Evolutionary conservation across 1,140 invertebrate species (phyloP), one percentile per base, ranked within the genome.

Genomic region (Drosophila ogumai): DNA sequence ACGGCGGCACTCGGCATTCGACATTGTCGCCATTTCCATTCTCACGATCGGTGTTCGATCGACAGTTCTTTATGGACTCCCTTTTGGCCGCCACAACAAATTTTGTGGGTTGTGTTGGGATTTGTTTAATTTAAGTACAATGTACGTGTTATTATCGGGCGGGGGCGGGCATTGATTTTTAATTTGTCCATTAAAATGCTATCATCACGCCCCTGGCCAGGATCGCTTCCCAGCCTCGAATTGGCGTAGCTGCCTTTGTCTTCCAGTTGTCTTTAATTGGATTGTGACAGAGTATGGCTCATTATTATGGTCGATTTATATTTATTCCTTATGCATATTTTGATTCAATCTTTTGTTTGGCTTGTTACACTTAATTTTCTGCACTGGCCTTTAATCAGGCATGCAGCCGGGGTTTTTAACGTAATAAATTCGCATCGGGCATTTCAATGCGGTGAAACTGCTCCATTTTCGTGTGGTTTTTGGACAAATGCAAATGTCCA

Each of bases 21-120:
- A 69, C 85, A 90, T 90, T 85, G 85, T 81, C 86, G 85, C 86
- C 86, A 90, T 90, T 81, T 90, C 78, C 71, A 90, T 90, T 90
- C 85, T 90, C 85, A 90, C 85, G 85, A 90, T 90, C 85, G 86
- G 85, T 85, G 85, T 90, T 90, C 85, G 75, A 90, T 90, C 85
- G 81, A 86, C 86, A 85, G 86, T 85, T 81, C 73, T 82, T 82
- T 82, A 65, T 61, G 52, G 52, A 50, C 65, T 75, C 57, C 49
- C 60, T 59, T 40, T 43, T 10, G 54, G 49, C 34, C 31, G 32
- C 50, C 46, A 19, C 55, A 54, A 60, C 61, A 49, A 78, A 85
- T 88, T 76, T 76, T 69, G 60, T 36, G 52, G 32, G 34, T 55
- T 55, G 52, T 38, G 52, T 22, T 15, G 17, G 68, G 36, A 66